Conservation (phyloP, 92 coral and sea anemone genomes). For the Phymanthus crucifer region DNA sequence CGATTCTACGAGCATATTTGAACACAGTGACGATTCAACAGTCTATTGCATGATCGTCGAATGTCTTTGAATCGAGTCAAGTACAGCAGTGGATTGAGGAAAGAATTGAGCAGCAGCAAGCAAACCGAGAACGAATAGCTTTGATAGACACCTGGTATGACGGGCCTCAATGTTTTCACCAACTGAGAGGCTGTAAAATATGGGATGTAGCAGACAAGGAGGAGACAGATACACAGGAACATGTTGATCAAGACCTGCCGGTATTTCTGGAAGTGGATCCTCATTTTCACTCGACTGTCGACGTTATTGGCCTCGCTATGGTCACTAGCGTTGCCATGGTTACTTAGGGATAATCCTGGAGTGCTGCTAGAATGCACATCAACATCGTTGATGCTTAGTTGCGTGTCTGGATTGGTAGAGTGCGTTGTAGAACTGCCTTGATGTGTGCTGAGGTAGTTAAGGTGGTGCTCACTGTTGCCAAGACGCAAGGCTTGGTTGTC, state of each 20-base stretch:
- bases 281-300: not conserved
- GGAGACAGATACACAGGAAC: not conserved
- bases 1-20: not conserved
- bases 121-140: slow-evolving; percentile 11
- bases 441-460: not conserved
- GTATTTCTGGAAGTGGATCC: not conserved
- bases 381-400: not conserved
- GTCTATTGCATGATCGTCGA: not conserved
- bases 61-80: slow-evolving; percentile 6
- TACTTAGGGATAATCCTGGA: not conserved
- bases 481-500: not conserved
- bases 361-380: not conserved
- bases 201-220: not conserved
- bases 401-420: not conserved
- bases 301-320: not conserved
- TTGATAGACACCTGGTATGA: not conserved
- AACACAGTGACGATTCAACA: not conserved
- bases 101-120: slow-evolving; percentile 6
- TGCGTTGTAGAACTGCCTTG: not conserved
- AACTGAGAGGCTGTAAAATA: not conserved
- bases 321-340: not conserved
- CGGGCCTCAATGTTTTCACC: not conserved
- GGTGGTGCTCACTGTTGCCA: not conserved
- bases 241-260: not conserved
- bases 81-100: slow-evolving; percentile 12